phyloP scores from a whole-genome alignment of 1,140 invertebrate genomes.

The Bradynema listronoti region DNA sequence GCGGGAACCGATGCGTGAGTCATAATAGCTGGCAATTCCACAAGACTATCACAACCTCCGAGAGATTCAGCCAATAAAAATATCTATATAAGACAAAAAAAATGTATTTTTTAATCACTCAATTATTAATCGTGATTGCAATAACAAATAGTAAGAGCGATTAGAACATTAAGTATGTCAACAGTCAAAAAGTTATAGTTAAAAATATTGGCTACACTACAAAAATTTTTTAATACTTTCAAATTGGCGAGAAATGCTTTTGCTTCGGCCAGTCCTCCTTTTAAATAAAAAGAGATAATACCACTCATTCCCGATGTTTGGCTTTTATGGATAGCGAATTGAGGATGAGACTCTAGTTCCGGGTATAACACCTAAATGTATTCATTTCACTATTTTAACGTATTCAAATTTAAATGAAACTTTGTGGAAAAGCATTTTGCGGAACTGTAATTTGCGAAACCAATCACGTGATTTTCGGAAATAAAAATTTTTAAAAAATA shows the following conservation, averaged over 20 bases:
- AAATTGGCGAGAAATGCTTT: constrained; percentile 66
- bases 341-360: constrained; percentile 80
- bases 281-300: constrained; percentile 81
- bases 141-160: no score
- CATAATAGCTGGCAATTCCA: constrained; percentile 60
- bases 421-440: not conserved
- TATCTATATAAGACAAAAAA: constrained; percentile 47
- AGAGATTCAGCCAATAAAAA: constrained; percentile 61
- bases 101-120: no score
- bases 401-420: not conserved
- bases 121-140: no score
- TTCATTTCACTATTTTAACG: no score
- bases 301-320: constrained; percentile 67
- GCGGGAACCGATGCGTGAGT: constrained; percentile 42
- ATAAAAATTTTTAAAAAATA: not conserved
- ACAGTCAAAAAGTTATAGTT: no score
- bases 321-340: constrained; percentile 72
- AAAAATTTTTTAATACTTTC: constrained; percentile 56
- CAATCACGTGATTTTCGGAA: not conserved
- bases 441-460: not conserved
- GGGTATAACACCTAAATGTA: constrained; percentile 64
- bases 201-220: not conserved
- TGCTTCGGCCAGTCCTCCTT: constrained; percentile 71
- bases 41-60: constrained; percentile 62
- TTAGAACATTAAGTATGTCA: no score